Conservation (phyloP, 2,888 invertebrate genomes). For the Brachynemurus nebulosus region DNA sequence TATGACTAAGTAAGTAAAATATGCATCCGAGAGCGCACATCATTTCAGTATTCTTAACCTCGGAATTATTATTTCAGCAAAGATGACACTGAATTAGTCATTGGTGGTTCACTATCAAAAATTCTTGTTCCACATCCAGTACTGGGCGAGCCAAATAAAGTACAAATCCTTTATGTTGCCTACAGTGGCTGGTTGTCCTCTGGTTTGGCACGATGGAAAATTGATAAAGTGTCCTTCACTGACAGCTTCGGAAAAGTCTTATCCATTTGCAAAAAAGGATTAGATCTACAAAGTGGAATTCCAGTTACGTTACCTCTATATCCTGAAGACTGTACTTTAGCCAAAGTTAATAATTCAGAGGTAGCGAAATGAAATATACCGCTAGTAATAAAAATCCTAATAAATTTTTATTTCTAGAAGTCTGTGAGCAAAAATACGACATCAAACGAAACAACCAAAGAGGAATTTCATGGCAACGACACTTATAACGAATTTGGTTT, state of each 20-base stretch:
- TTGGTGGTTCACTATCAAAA: constrained; percentile 60
- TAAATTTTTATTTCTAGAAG: neutral
- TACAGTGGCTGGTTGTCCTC: constrained; percentile 86
- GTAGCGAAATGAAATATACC: no score
- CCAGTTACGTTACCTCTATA: constrained; percentile 59
- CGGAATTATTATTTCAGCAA: constrained; percentile 40
- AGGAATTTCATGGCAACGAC: neutral
- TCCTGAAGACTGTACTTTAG: constrained; percentile 60
- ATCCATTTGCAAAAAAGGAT: constrained; percentile 64
- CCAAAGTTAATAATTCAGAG: constrained; percentile 4
- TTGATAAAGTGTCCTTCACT: constrained; percentile 69
- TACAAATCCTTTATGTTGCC: constrained; percentile 69
- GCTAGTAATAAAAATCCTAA: neutral
- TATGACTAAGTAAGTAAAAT: constrained; percentile 58
- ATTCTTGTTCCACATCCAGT: constrained; percentile 84
- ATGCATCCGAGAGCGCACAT: neutral
- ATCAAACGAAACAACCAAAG: constrained; percentile 11
- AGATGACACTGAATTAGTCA: constrained; percentile 58
- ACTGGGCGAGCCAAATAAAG: constrained; percentile 54
- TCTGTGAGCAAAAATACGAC: constrained; percentile 7
- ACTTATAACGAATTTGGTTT: constrained; percentile 3
- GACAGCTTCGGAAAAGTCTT: constrained; percentile 75
- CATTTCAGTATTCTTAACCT: neutral
- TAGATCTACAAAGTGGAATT: constrained; percentile 58
- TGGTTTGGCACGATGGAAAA: constrained; percentile 62